Evolutionary conservation across 2,113 vertebrate species (phyloP).

Genomic region (Reinhardtius hippoglossoides): DNA sequence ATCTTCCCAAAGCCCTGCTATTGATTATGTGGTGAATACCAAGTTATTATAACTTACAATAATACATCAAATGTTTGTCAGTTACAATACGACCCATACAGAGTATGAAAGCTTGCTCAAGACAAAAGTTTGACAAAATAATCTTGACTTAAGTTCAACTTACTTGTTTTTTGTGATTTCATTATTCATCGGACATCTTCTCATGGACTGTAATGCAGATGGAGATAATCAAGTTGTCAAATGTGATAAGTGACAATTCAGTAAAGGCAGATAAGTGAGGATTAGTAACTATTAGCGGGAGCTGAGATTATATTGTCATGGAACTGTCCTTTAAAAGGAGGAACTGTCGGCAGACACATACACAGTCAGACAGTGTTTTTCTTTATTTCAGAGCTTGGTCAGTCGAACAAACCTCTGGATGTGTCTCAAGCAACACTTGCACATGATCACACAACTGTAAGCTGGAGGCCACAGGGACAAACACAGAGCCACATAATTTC

Average conservation of each 20-base stretch:
- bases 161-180: not conserved
- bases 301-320: not conserved
- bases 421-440: slow-evolving; percentile 35
- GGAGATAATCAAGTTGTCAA: not conserved
- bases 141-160: not conserved
- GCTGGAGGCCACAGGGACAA: slow-evolving; percentile 30
- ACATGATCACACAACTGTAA: slow-evolving; percentile 36
- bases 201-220: not conserved
- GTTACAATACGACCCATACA: no score
- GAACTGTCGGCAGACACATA: not conserved
- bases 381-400: slow-evolving; percentile 48
- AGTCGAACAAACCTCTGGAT: slow-evolving; percentile 15
- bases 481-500: slow-evolving; percentile 35
- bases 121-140: not conserved
- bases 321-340: not conserved
- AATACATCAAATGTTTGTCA: no score
- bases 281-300: not conserved
- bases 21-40: no score
- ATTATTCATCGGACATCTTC: not conserved
- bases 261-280: not conserved
- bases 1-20: no score
- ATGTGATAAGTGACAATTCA: not conserved
- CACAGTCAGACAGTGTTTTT: slow-evolving; percentile 30
- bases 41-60: no score
- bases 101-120: no score